Percentiles rank a stretch among this genome's conserved stretches.
Evolutionary conservation across 2,797 vertebrate genomes (phyloP).

Genomic region (Potorous gilbertii): DNA sequence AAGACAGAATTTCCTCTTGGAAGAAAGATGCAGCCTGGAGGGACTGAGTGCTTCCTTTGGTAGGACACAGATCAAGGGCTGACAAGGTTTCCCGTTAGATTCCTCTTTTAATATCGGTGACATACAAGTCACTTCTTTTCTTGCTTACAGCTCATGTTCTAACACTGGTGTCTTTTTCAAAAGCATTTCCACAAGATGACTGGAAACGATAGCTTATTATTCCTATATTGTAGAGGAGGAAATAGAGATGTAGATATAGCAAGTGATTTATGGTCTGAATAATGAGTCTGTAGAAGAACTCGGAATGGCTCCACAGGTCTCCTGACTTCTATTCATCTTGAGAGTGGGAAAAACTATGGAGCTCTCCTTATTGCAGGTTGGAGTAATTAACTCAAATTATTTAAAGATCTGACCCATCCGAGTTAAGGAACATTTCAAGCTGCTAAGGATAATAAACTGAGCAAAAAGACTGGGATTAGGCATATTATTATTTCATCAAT

Average conservation of each 20-base stretch:
- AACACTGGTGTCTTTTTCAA: neutral
- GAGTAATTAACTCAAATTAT: neutral
- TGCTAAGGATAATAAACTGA: neutral
- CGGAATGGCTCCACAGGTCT: neutral
- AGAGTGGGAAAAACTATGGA: neutral
- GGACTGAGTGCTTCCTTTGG: conserved; percentile 17
- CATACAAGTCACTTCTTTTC: neutral
- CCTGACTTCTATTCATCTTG: neutral
- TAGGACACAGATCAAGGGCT: conserved; percentile 38
- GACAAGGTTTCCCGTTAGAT: conserved; percentile 25
- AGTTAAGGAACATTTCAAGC: neutral
- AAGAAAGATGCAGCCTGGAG: conserved; percentile 42
- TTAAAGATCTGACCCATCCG: neutral
- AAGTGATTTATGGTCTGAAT: neutral
- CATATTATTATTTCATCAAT: no score
- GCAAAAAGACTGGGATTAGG: neutral
- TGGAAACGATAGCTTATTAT: conserved; percentile 17
- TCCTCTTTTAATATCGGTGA: conserved; percentile 30
- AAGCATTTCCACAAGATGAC: conserved; percentile 18
- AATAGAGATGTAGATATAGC: neutral
- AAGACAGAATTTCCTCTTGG: conserved; percentile 38
- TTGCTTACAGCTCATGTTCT: neutral
- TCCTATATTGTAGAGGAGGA: conserved; percentile 1
- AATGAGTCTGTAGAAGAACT: neutral
- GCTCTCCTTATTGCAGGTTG: neutral